Evolutionary conservation across 2,797 vertebrate genomes (phyloP), one percentile per base, ranked within the genome.

Genomic region (Coregonus sp.): DNA sequence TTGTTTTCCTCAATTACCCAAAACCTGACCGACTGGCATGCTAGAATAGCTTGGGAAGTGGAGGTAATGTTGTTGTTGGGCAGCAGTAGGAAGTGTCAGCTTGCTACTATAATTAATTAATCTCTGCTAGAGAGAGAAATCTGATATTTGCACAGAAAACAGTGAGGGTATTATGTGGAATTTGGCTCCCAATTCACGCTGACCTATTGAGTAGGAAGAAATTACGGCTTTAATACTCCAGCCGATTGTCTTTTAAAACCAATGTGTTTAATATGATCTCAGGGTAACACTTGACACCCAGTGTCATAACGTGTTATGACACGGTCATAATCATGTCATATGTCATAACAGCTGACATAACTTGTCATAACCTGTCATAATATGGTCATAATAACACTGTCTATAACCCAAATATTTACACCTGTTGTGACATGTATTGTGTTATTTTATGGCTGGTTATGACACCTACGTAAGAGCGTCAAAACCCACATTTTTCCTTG

Each of bases 221-320:
- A 56, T 78, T 73, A 37, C 7, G 20, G 11, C 47, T 72, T 77
- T 72, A 72, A 72, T 52, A 29, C n/a, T 35, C 25, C n/a, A n/a
- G 35, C 56, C 4, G 5, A 16, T 14, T 54, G 29, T 15, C 11
- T 54, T 63, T 73, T 20, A 67, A 71, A 15, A 67, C 11, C 70
- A 66, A 66, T 37, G 31, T 18, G 18, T n/a, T 66, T 33, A 67
- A 40, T 66, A 29, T 20, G 6, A 33, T 54, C 37, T 51, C 29
- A 15, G 15, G 40, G 40, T 47, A 47, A 47, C 40, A 47, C 40
- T 47, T 47, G 40, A 47, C 40, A 9, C 11, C 40, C 40, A 47
- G 40, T 11, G 40, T 47, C 40, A 7, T 40, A 40, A 40, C 37
- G 7, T 40, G 37, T 40, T 40, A 40, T 40, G 37, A 40, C 37